Evolutionary conservation across 2,113 vertebrate species (phyloP).

Genomic region (Mugil cephalus): DNA sequence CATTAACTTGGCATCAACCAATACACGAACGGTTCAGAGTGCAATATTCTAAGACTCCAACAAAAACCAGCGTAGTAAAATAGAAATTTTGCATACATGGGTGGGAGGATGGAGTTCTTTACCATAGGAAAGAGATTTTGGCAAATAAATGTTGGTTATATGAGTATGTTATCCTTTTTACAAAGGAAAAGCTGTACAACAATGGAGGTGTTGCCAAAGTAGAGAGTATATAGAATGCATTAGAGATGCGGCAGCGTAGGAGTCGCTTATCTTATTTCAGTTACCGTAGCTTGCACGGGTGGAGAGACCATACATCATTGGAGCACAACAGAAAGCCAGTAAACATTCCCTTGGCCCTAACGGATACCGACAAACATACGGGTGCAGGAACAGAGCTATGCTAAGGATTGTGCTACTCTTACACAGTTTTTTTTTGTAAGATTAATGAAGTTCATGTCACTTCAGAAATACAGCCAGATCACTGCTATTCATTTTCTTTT

Average conservation of each 20-base stretch:
- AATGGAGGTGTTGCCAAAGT: conserved; percentile 57
- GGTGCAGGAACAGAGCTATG: conserved; percentile 63
- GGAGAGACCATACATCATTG: conserved; percentile 36
- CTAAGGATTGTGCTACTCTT: conserved; percentile 50
- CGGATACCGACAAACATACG: conserved; percentile 21
- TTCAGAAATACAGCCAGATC: neutral
- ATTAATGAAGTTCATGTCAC: neutral
- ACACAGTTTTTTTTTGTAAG: no score
- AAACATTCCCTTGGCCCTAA: conserved; percentile 34
- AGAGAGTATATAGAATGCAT: conserved; percentile 53
- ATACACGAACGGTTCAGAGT: conserved; percentile 56
- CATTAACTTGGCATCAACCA: conserved; percentile 57
- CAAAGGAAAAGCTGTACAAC: conserved; percentile 70
- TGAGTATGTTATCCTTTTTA: conserved; percentile 67
- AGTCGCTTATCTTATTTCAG: conserved; percentile 49
- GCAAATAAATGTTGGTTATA: conserved; percentile 76
- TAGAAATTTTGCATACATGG: conserved; percentile 81
- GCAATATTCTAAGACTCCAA: conserved; percentile 67
- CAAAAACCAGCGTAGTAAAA: conserved; percentile 78
- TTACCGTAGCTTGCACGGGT: conserved; percentile 47
- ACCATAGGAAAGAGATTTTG: conserved; percentile 84
- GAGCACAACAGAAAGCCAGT: conserved; percentile 47
- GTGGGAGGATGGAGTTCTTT: conserved; percentile 77
- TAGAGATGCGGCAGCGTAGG: conserved; percentile 49
- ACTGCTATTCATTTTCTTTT: conserved; percentile 12